Percentiles rank a stretch among this genome's conserved stretches.
phyloP scores from a whole-genome alignment of 2,888 invertebrate genomes.

The Serripes groenlandicus region DNA sequence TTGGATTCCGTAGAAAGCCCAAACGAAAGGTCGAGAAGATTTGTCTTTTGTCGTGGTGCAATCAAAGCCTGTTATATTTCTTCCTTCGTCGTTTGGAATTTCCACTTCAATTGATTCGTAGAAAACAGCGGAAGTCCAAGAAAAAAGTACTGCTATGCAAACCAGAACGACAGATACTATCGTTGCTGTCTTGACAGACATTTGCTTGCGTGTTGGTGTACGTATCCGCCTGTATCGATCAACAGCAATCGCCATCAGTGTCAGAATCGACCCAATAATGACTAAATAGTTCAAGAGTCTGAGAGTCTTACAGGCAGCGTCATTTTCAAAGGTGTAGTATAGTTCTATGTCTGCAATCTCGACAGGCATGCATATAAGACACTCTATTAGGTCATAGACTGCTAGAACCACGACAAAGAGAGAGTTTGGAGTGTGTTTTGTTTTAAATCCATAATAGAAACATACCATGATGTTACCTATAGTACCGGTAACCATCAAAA shows the following conservation, averaged over 20 bases:
- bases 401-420: conserved; percentile 74
- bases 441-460: conserved; percentile 72
- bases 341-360: conserved; percentile 75
- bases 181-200: conserved; percentile 66
- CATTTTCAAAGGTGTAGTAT: conserved; percentile 71
- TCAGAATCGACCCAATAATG: conserved; percentile 69
- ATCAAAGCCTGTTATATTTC: conserved; percentile 66
- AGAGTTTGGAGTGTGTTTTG: conserved; percentile 71
- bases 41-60: conserved; percentile 72
- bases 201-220: conserved; percentile 70
- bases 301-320: conserved; percentile 69
- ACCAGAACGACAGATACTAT: no score
- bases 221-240: conserved; percentile 78
- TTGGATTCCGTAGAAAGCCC: conserved; percentile 70
- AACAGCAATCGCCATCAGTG: conserved; percentile 73
- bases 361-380: conserved; percentile 73
- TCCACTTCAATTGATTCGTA: conserved; percentile 71
- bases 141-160: conserved; percentile 55
- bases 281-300: conserved; percentile 71
- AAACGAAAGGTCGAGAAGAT: conserved; percentile 63
- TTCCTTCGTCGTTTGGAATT: conserved; percentile 40
- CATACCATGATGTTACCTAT: conserved; percentile 74
- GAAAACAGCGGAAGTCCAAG: conserved; percentile 71
- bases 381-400: conserved; percentile 72
- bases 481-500: conserved; percentile 72